A percentile compares a stretch with the other conserved stretches of the same genome.
These are phyloP conservation scores for Oryctolagus cuniculus DNA, from an alignment of 2,113 vertebrate species.

Conservation along the genomic window DNA sequence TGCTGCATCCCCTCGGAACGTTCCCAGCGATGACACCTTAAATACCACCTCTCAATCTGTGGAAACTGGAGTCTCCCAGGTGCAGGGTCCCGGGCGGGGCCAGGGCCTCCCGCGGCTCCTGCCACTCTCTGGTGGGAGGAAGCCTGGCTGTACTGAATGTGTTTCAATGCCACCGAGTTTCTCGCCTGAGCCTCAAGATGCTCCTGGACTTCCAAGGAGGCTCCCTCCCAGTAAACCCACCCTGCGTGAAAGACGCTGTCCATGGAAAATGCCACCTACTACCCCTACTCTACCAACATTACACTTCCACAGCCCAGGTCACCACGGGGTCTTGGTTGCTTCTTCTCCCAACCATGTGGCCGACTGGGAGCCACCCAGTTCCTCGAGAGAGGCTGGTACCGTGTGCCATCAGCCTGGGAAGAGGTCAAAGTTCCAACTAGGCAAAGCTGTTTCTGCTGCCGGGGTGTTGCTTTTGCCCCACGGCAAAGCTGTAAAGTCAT, in stretches of 20 bases:
- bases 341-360: neutral
- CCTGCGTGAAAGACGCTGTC: neutral
- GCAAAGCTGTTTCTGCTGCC: neutral
- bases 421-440: neutral
- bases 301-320: neutral
- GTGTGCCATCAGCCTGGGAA: neutral
- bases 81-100: neutral
- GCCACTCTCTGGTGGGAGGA: too few relatives aligned
- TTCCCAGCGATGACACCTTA: neutral
- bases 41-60: neutral
- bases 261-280: neutral
- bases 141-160: rapidly evolving
- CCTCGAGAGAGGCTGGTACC: neutral
- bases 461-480: neutral
- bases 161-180: neutral
- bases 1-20: neutral
- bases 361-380: neutral
- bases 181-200: neutral
- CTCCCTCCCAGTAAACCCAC: neutral
- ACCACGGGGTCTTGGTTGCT: neutral
- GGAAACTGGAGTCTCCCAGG: neutral
- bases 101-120: neutral
- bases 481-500: neutral
- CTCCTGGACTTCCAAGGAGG: neutral
- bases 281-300: neutral